These are phyloP conservation scores for Tringa solitaria DNA, from an alignment of 2,113 vertebrate genomes.

Conservation along the genomic window DNA sequence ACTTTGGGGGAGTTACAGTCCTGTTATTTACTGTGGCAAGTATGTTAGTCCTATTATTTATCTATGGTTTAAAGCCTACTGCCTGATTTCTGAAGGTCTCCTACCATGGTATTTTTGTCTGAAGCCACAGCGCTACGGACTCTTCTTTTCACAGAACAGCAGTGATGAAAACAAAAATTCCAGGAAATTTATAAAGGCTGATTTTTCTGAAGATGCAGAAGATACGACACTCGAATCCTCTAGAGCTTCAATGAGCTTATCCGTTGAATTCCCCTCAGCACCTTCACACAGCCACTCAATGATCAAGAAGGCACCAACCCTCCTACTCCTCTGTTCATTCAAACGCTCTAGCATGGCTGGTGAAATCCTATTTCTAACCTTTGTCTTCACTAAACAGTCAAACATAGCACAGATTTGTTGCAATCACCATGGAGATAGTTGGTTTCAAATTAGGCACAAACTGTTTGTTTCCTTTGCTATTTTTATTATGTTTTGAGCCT, in stretches of 20 bases:
- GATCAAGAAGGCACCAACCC: neutral
- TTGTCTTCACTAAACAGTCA: neutral
- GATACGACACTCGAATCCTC: neutral
- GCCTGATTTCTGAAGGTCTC: neutral
- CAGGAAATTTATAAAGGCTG: neutral
- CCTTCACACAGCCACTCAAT: neutral
- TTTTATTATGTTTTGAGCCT: conserved; percentile 28
- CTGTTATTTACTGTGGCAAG: neutral
- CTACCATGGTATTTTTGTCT: neutral
- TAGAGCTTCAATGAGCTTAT: neutral
- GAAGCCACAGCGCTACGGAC: neutral
- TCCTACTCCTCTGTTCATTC: neutral
- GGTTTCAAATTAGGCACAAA: conserved; percentile 46
- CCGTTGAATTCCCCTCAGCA: neutral
- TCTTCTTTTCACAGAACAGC: neutral
- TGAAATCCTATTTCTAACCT: conserved; percentile 15
- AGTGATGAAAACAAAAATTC: neutral
- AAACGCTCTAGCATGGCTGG: neutral
- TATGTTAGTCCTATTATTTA: neutral
- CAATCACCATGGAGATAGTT: conserved; percentile 47
- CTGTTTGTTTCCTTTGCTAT: conserved; percentile 50
- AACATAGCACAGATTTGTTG: neutral
- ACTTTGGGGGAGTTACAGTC: neutral
- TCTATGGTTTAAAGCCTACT: neutral
- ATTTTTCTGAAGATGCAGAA: neutral